These are phyloP conservation scores for Gymnoscopelus braueri DNA, from an alignment of 2,797 vertebrate species.

Conservation along the genomic window DNA sequence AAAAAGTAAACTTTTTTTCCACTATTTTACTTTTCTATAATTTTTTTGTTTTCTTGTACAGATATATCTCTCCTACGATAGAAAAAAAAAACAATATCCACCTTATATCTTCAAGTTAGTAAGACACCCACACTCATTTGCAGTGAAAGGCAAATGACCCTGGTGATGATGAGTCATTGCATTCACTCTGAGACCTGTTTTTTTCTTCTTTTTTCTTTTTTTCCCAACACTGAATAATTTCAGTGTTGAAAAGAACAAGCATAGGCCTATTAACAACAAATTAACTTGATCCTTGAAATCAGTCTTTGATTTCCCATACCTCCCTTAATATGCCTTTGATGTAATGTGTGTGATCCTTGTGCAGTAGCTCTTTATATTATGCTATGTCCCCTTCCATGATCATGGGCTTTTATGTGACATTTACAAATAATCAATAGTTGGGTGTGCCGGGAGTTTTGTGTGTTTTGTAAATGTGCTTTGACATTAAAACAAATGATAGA, in stretches of 20 bases:
- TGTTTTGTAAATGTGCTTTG: background rate
- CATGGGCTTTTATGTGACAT: constrained; percentile 14
- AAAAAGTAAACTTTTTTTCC: constrained; percentile 8
- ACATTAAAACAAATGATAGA: constrained; percentile 1
- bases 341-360: too few relatives aligned
- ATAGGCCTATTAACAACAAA: constrained; percentile 35
- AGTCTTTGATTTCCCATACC: constrained; percentile 19
- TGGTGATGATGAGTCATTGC: constrained; percentile 81
- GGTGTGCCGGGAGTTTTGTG: constrained; percentile 9
- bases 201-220: constrained; percentile 53
- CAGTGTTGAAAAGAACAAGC: background rate
- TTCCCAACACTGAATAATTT: constrained; percentile 55
- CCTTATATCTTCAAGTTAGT: constrained; percentile 82
- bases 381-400: constrained; percentile 2
- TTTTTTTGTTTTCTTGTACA: constrained; percentile 20
- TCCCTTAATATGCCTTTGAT: background rate
- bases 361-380: too few relatives aligned
- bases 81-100: constrained; percentile 77
- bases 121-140: constrained; percentile 86
- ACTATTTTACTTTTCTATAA: constrained; percentile 11
- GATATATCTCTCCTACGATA: constrained; percentile 68
- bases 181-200: constrained; percentile 72
- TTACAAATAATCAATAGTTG: constrained; percentile 30
- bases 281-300: constrained; percentile 31
- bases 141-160: constrained; percentile 84